A percentile compares a stretch with the other conserved stretches of the same genome.
Evolutionary conservation across 2,888 invertebrate genomes (phyloP).

Genomic region (Limnephilus lunatus): DNA sequence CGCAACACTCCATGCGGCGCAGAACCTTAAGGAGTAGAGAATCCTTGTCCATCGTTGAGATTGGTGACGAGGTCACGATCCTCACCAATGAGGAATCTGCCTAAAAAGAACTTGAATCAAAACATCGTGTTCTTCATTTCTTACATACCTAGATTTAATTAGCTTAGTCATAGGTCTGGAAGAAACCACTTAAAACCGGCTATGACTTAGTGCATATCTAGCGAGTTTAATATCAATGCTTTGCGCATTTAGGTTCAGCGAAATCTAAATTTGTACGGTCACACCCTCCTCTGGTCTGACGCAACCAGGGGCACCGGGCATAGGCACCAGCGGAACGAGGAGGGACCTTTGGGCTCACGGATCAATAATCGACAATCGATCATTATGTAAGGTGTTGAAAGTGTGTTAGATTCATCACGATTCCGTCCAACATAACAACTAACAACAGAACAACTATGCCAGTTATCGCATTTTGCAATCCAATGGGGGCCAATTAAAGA

Average conservation of each 20-base stretch:
- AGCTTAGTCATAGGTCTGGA: too few species aligned
- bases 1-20: too few species aligned
- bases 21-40: too few species aligned
- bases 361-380: constrained; percentile 17
- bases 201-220: neutral
- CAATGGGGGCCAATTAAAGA: neutral
- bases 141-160: too few species aligned
- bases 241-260: neutral
- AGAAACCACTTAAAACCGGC: too few species aligned
- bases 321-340: neutral
- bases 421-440: neutral
- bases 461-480: neutral
- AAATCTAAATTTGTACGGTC: constrained; percentile 6
- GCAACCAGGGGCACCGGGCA: neutral
- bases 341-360: neutral
- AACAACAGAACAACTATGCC: neutral
- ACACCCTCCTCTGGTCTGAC: neutral
- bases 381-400: neutral
- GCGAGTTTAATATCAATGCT: neutral
- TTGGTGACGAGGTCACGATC: too few species aligned
- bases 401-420: neutral
- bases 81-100: too few species aligned
- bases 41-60: too few species aligned
- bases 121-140: neutral
- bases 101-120: too few species aligned